These are phyloP conservation scores for Onychomys arenicola DNA, from an alignment of 2,797 vertebrate species.

Conservation along the genomic window DNA sequence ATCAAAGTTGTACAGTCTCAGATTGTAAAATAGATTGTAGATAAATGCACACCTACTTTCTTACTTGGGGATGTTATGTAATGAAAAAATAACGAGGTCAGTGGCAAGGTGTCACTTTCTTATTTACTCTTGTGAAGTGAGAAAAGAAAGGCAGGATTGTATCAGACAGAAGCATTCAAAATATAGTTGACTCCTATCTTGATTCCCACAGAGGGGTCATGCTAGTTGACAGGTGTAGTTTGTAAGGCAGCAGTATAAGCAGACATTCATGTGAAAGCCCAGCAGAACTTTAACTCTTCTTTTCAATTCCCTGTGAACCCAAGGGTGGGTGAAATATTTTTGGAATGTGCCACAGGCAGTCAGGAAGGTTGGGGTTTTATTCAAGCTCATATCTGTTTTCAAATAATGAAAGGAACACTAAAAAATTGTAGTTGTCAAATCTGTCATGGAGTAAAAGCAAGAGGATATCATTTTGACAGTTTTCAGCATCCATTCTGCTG, in stretches of 20 bases:
- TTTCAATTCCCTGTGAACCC: slow-evolving; percentile 56
- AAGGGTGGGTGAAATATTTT: slow-evolving; percentile 59
- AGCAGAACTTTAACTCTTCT: slow-evolving; percentile 66
- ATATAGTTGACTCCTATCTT: slow-evolving; percentile 30
- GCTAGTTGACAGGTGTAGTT: background rate
- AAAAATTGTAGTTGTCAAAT: slow-evolving; percentile 80
- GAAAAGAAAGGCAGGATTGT: background rate
- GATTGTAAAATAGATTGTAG: background rate
- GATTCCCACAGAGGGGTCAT: slow-evolving; percentile 43
- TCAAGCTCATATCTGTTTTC: slow-evolving; percentile 68
- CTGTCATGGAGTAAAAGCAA: slow-evolving; percentile 78
- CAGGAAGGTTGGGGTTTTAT: slow-evolving; percentile 57
- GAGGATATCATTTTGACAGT: slow-evolving; percentile 75
- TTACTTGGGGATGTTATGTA: slow-evolving; percentile 28
- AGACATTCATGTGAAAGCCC: slow-evolving; percentile 64
- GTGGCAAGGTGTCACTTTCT: slow-evolving; percentile 22
- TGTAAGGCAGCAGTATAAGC: slow-evolving; percentile 67
- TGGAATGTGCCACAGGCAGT: slow-evolving; percentile 56
- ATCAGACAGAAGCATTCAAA: slow-evolving; percentile 39
- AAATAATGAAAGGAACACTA: slow-evolving; percentile 71
- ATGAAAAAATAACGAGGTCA: slow-evolving; percentile 6
- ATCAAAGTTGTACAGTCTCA: background rate
- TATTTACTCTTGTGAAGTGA: slow-evolving; percentile 13
- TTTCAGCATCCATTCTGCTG: slow-evolving; percentile 73
- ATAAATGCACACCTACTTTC: slow-evolving; percentile 32